Evolutionary conservation across 2,797 vertebrate genomes (phyloP).

Genomic region (Dallia pectoralis): DNA sequence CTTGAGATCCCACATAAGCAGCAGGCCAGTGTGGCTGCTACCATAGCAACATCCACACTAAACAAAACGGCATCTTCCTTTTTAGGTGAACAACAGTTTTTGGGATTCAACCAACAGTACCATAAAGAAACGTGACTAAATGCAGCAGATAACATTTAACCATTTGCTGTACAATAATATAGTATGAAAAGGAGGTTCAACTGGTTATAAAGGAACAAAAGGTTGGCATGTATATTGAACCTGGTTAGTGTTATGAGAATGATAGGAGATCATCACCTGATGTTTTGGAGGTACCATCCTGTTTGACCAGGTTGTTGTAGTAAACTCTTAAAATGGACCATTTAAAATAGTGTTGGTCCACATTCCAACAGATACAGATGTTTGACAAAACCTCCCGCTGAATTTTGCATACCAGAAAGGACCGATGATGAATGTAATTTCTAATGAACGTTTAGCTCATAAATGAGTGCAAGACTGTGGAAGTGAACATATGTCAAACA

Average conservation of each 20-base stretch:
- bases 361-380: slow-evolving; percentile 10
- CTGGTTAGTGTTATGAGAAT: slow-evolving; percentile 45
- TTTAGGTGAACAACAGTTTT: slow-evolving; percentile 7
- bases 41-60: slow-evolving; percentile 36
- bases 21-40: slow-evolving; percentile 38
- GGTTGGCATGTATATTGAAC: slow-evolving; percentile 21
- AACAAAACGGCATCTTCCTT: slow-evolving; percentile 4
- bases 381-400: slow-evolving; percentile 21
- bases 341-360: not conserved
- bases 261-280: slow-evolving; percentile 59
- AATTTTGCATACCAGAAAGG: slow-evolving; percentile 67
- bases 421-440: slow-evolving; percentile 51
- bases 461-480: slow-evolving; percentile 39
- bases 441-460: slow-evolving; percentile 49
- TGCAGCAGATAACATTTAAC: no score
- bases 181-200: slow-evolving; percentile 61
- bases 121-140: slow-evolving; percentile 54
- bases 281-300: slow-evolving; percentile 37
- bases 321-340: not conserved
- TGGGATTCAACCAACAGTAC: slow-evolving; percentile 17
- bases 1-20: slow-evolving; percentile 14
- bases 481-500: slow-evolving; percentile 43
- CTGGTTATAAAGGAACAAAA: slow-evolving; percentile 45
- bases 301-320: not conserved
- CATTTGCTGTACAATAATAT: slow-evolving; percentile 35